These are phyloP conservation scores for Linnaemya tessellans DNA, from an alignment of 2,888 invertebrate species.

Conservation along the genomic window DNA sequence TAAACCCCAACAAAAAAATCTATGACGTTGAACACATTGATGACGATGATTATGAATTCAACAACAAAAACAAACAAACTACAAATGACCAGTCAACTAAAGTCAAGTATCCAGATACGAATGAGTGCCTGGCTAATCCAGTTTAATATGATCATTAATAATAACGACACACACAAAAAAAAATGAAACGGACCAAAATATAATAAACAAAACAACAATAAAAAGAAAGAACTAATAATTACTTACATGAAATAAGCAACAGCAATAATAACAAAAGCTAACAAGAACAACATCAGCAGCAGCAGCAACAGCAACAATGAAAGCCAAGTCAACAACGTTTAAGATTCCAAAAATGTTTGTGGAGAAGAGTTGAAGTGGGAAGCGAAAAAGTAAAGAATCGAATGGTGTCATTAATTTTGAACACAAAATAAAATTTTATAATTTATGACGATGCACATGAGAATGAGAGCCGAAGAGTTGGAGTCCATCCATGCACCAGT, in stretches of 20 bases:
- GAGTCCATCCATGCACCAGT: conserved; percentile 8
- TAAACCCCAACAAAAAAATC: conserved; percentile 37
- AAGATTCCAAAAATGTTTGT: conserved; percentile 53
- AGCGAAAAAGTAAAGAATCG: conserved; percentile 52
- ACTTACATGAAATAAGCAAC: conserved; percentile 67
- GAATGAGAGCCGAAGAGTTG: conserved; percentile 64
- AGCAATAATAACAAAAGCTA: conserved; percentile 62
- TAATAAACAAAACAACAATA: conserved; percentile 29
- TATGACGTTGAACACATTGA: conserved; percentile 56
- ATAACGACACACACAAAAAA: conserved; percentile 75
- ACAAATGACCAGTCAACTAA: conserved; percentile 33
- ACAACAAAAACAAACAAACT: conserved; percentile 50
- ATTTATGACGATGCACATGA: conserved; percentile 79
- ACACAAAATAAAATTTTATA: conserved; percentile 81
- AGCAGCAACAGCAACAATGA: conserved; percentile 58
- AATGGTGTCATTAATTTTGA: conserved; percentile 80
- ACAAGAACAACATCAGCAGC: conserved; percentile 61
- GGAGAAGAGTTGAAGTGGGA: conserved; percentile 5
- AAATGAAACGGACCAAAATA: conserved; percentile 65
- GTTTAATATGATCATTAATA: conserved; percentile 77
- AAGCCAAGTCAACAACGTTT: conserved; percentile 65
- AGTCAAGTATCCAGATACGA: conserved; percentile 45
- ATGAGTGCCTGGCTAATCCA: conserved; percentile 74
- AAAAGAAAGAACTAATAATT: conserved; percentile 54
- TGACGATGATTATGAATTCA: conserved; percentile 65